A percentile compares a stretch with the other conserved stretches of the same genome.
phyloP scores from a whole-genome alignment of 2,888 invertebrate genomes.

The Oasisia sp. region DNA sequence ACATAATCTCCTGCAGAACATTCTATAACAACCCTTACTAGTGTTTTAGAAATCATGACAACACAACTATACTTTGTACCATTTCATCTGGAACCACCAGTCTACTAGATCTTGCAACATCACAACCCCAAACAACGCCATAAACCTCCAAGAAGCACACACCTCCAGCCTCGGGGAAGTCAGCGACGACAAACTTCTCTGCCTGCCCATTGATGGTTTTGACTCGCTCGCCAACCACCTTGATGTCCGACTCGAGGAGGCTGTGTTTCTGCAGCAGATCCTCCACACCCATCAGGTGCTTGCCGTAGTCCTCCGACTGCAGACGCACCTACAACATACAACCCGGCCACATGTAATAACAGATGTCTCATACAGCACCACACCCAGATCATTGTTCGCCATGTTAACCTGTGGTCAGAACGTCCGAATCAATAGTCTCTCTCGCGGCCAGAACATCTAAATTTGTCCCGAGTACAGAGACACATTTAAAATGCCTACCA shows the following conservation, averaged over 20 bases:
- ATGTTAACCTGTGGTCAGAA: no score
- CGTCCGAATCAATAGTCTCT: background rate
- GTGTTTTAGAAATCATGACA: no score
- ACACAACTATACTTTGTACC: no score
- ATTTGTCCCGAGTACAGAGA: no score
- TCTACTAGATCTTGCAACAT: no score
- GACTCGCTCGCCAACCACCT: slow-evolving; percentile 96
- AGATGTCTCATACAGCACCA: background rate
- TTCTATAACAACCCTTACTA: no score
- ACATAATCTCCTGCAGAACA: no score
- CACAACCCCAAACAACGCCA: no score
- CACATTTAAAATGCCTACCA: no score
- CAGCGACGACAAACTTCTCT: slow-evolving; percentile 90
- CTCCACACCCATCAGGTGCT: slow-evolving; percentile 99
- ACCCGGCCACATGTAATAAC: background rate
- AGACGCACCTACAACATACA: slow-evolving; percentile 71
- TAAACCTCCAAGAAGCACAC: slow-evolving; percentile 29
- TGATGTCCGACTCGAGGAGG: slow-evolving; percentile 96
- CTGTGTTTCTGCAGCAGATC: slow-evolving; percentile 98
- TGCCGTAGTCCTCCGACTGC: slow-evolving; percentile 97
- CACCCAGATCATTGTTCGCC: no score
- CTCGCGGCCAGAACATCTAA: no score
- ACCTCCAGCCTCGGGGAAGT: slow-evolving; percentile 65
- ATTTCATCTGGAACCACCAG: no score
- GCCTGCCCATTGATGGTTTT: slow-evolving; percentile 96